A percentile compares a stretch with the other conserved stretches of the same genome.
phyloP scores from a whole-genome alignment of 2,113 vertebrate species.

The Paedocypris sp. region DNA sequence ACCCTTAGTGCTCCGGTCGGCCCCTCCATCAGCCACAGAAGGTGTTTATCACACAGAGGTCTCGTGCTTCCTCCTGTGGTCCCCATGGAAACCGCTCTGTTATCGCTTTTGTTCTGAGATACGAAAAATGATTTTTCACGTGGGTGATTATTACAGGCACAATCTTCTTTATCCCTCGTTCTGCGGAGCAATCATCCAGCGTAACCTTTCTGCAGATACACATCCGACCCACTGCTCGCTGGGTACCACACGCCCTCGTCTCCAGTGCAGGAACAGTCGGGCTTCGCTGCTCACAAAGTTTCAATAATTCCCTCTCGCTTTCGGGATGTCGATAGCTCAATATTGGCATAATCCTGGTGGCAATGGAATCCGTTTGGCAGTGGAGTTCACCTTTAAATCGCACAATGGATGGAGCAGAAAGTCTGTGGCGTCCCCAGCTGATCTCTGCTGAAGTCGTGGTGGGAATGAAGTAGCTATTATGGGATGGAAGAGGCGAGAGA shows the following conservation, averaged over 20 bases:
- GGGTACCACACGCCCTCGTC: background rate
- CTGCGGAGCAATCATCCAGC: constrained; percentile 1
- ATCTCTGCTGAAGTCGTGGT: background rate
- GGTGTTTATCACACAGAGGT: constrained; percentile 2
- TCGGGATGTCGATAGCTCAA: background rate
- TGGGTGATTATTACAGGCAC: background rate
- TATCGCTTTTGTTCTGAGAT: constrained; percentile 26
- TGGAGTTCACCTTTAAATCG: background rate
- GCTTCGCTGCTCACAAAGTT: background rate
- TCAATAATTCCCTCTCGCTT: background rate
- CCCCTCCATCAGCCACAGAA: constrained; percentile 8
- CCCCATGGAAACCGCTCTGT: constrained; percentile 24
- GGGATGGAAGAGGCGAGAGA: background rate
- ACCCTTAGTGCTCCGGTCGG: constrained; percentile 35
- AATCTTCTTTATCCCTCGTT: background rate
- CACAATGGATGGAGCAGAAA: background rate
- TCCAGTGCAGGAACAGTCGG: background rate
- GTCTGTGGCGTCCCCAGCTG: background rate
- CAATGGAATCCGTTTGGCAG: background rate
- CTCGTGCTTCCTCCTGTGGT: constrained; percentile 10
- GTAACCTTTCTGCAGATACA: background rate
- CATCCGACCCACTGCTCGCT: background rate
- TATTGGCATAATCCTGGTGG: background rate
- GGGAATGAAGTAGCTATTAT: background rate
- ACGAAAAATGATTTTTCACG: constrained; percentile 16